Conservation (phyloP, 2,113 vertebrate species). For the Seriola quinqueradiata region DNA sequence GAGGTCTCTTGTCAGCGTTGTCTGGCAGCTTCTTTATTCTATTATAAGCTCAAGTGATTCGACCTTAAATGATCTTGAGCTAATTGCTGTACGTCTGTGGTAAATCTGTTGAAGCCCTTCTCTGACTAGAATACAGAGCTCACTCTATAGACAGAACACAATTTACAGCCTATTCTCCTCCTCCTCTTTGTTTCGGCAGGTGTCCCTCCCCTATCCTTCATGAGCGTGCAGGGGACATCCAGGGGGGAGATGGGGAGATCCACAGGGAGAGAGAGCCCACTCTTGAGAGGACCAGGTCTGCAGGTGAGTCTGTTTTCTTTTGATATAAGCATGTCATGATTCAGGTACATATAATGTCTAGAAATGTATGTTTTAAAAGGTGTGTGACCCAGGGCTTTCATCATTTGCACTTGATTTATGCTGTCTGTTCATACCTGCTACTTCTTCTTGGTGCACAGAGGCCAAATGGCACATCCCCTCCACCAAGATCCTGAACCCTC, state of each 20-base stretch:
- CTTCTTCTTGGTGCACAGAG: conserved; percentile 82
- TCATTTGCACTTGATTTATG: conserved; percentile 6
- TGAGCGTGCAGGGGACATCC: conserved; percentile 86
- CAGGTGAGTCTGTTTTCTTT: conserved; percentile 79
- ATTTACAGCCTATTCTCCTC: conserved; percentile 20
- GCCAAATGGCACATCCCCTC: conserved; percentile 93
- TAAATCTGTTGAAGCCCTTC: conserved; percentile 50
- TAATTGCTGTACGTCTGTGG: conserved; percentile 63
- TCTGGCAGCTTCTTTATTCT: conserved; percentile 68
- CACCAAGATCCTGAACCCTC: conserved; percentile 92
- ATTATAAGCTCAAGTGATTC: conserved; percentile 72
- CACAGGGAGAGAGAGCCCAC: conserved; percentile 89
- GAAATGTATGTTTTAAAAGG: not conserved
- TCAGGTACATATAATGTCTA: not conserved
- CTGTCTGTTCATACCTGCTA: not conserved
- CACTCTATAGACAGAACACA: conserved; percentile 18
- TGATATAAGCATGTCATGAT: not conserved
- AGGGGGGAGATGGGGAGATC: conserved; percentile 87
- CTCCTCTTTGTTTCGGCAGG: conserved; percentile 74
- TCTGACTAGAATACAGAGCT: conserved; percentile 33
- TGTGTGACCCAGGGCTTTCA: not conserved
- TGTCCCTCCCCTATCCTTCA: conserved; percentile 93
- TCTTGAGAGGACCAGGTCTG: conserved; percentile 89
- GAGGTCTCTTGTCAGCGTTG: conserved; percentile 49
- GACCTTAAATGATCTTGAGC: conserved; percentile 67